Base-by-base conservation (phyloP, 1,140 invertebrate genomes). In the Calephelis virginiensis region DNA sequence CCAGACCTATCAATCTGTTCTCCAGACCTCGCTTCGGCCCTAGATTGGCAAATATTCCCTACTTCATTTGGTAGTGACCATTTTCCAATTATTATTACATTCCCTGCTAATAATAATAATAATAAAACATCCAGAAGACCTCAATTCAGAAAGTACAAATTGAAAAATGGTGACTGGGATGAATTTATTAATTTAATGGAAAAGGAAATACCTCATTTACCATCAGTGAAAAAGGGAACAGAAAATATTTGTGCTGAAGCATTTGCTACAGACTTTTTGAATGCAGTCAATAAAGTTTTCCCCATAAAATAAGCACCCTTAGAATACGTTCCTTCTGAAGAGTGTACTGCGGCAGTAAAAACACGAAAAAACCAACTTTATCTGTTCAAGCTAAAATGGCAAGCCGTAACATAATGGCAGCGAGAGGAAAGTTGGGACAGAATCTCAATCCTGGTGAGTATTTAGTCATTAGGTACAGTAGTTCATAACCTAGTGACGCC, bases 211-310 rank as follows among this genome's bases (percentile, higher is more conserved):
- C 10, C 50, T 10, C 14, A 28, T 9, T 14, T 53, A 17, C 50
- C 50, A 53, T 10, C 50, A 53, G 14, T 53, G 5, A 17, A 10
- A 10, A 17, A 53, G 17, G 50, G 50, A 1, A 17, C 50, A 37
- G 50, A 56, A 56, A 56, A 56, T 6, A 37, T 28, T 37, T 56
- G 50, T 56, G 50, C 50, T 56, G 50, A 56, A 56, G 50, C 50
- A 37, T 28, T 56, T 1, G n/a, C n/a, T n/a, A n/a, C n/a, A n/a
- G n/a, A n/a, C n/a, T n/a, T n/a, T n/a, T n/a, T n/a, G n/a, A n/a
- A n/a, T n/a, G n/a, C n/a, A n/a, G n/a, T n/a, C n/a, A n/a, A n/a
- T n/a, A n/a, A n/a, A n/a, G n/a, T n/a, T n/a, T n/a, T n/a, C n/a
- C n/a, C n/a, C n/a, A n/a, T n/a, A n/a, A n/a, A n/a, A n/a, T n/a